Base-by-base conservation (phyloP, 2,113 vertebrate species). In the Ranitomeya imitator region DNA sequence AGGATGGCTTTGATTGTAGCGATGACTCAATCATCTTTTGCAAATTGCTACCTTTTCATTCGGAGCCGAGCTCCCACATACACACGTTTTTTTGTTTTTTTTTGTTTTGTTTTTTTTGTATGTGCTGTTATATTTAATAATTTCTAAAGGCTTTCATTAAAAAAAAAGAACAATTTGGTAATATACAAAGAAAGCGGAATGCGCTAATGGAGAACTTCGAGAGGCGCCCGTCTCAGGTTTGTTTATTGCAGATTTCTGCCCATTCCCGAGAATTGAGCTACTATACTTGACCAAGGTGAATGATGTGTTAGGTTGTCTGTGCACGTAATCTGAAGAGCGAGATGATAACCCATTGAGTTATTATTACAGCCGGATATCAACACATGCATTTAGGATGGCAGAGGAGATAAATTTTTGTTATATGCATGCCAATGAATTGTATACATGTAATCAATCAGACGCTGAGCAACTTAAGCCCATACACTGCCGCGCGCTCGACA, bases 1-100 rank as follows among this genome's bases (percentile, higher is more conserved):
- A 59, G 78, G 21, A 57, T 57, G 15, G 15, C 55, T 80, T 59
- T 81, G 78, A 87, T 81, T 87, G 86, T 59, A 21, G 54, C 19
- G 78, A 21, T 90, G 91, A 89, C 89, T 90, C 0, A 2, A 84
- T 90, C 87, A 91, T 0, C 0, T 86, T 90, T 92, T 86, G 89
- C 92, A 92, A 85, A 71, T 4, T 1, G 91, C 90, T 89, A 88
- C 89, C 86, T 93, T 93, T 92, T 81, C 45, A 19, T 60, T 61
- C 59, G 9, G 57, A n/a, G 55, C 26, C 57, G 19, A 37, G 55
- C 23, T 81, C 79, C 79, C 59, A 81, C 79, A 81, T 81, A 37
- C 23, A 45, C 67, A 31, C n/a, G 45, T 55, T 67, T 69, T 90
- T 37, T 2, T 37, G 4, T 37, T 2, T 37, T 37, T 37, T 37